Conservation (phyloP, 2,888 invertebrate species). For the Criorhina ranunculi region DNA sequence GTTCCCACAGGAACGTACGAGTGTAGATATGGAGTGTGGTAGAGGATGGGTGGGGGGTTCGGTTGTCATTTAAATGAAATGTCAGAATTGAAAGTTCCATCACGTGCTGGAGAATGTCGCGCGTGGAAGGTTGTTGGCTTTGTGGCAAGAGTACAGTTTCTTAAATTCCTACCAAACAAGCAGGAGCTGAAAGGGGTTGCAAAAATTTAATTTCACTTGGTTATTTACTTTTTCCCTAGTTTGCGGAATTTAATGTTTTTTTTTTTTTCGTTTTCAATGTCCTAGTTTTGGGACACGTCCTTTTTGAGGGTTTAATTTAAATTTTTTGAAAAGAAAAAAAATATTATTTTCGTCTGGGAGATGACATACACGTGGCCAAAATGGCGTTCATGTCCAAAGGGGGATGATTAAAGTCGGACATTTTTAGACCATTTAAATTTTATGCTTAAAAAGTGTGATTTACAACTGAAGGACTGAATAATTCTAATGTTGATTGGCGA, state of each 20-base stretch:
- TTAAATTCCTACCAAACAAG: slow-evolving; percentile 50
- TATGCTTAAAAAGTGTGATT: no score
- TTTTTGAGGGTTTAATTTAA: background rate
- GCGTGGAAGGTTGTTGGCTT: slow-evolving; percentile 70
- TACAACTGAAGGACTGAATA: no score
- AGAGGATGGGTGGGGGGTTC: background rate
- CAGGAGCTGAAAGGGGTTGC: background rate
- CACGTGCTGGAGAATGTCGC: slow-evolving; percentile 63
- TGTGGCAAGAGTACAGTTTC: slow-evolving; percentile 44
- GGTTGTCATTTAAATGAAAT: slow-evolving; percentile 73
- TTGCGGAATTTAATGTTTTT: slow-evolving; percentile 2
- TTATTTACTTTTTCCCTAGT: background rate
- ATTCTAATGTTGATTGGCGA: no score
- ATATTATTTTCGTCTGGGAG: background rate
- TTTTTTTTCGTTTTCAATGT: background rate
- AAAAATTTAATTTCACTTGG: slow-evolving; percentile 41
- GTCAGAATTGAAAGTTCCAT: slow-evolving; percentile 72
- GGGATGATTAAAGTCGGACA: no score
- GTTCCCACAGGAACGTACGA: slow-evolving; percentile 27
- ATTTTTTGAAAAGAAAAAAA: background rate
- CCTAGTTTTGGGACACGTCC: background rate
- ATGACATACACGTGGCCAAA: no score
- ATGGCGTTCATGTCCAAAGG: no score
- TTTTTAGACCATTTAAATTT: no score
- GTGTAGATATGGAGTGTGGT: background rate